phyloP scores from a whole-genome alignment of 2,888 invertebrate genomes.

The Caenorhabditis imperialis region DNA sequence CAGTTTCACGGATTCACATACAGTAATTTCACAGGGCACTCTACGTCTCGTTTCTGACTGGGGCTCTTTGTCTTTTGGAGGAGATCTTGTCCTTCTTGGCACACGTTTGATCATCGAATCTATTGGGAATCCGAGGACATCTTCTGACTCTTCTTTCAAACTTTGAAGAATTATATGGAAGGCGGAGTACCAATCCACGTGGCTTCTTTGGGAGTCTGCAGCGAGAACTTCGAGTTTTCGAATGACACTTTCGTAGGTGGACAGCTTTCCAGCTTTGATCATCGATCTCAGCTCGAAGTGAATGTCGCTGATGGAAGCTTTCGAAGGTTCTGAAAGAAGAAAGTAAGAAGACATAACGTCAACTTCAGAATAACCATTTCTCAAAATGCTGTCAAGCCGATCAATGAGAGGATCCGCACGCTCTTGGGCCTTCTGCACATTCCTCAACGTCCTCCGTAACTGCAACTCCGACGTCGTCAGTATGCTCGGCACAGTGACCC shows the following conservation, averaged over 20 bases:
- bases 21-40: not conserved
- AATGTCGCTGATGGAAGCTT: not conserved
- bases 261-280: slow-evolving; percentile 21
- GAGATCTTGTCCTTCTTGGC: not conserved
- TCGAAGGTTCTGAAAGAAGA: slow-evolving; percentile 27
- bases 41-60: not conserved
- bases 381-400: slow-evolving; percentile 6
- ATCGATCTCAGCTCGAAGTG: slow-evolving; percentile 2
- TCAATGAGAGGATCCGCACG: not conserved
- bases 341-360: too few species aligned
- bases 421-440: slow-evolving; percentile 2
- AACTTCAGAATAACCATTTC: too few species aligned
- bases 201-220: slow-evolving; percentile 3
- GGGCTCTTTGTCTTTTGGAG: not conserved
- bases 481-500: slow-evolving; percentile 15
- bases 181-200: slow-evolving; percentile 23
- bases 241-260: slow-evolving; percentile 10
- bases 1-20: too few species aligned
- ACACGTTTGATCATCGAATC: not conserved
- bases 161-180: slow-evolving; percentile 14
- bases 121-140: slow-evolving; percentile 21
- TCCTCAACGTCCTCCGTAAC: slow-evolving; percentile 9
- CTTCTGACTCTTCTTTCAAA: slow-evolving; percentile 14
- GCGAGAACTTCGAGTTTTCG: slow-evolving; percentile 22
- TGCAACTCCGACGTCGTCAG: slow-evolving; percentile 8